A percentile compares a stretch with the other conserved stretches of the same genome.
These are phyloP conservation scores for Uria lomvia DNA, from an alignment of 2,113 vertebrate species.

Conservation along the genomic window DNA sequence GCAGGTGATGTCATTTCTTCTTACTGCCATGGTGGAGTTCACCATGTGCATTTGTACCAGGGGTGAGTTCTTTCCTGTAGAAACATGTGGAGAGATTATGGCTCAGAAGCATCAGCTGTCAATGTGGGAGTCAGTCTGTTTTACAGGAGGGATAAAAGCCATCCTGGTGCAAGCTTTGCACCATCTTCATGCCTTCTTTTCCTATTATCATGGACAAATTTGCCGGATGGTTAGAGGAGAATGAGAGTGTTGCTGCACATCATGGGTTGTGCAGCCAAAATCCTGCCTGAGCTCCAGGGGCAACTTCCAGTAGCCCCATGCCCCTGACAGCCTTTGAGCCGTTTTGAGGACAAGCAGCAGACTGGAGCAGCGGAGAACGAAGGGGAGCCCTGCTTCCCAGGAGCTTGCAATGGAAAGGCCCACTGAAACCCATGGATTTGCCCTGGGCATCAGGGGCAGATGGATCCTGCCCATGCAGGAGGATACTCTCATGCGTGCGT, in stretches of 20 bases:
- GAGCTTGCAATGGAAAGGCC: not conserved
- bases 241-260: not conserved
- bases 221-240: not conserved
- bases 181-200: not conserved
- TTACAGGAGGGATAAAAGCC: not conserved
- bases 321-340: not conserved
- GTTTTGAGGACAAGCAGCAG: not conserved
- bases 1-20: not conserved
- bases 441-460: no score
- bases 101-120: not conserved
- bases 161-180: not conserved
- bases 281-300: not conserved
- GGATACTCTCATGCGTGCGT: rapidly evolving
- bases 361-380: not conserved
- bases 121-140: not conserved
- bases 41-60: not conserved
- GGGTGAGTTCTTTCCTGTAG: not conserved
- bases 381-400: not conserved
- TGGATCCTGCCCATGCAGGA: not conserved
- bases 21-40: not conserved
- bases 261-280: not conserved
- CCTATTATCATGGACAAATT: not conserved
- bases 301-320: not conserved
- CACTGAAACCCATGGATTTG: not conserved
- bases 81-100: not conserved